phyloP scores from a whole-genome alignment of 2,888 invertebrate genomes.

The Rhagophthalmus giganteus region DNA sequence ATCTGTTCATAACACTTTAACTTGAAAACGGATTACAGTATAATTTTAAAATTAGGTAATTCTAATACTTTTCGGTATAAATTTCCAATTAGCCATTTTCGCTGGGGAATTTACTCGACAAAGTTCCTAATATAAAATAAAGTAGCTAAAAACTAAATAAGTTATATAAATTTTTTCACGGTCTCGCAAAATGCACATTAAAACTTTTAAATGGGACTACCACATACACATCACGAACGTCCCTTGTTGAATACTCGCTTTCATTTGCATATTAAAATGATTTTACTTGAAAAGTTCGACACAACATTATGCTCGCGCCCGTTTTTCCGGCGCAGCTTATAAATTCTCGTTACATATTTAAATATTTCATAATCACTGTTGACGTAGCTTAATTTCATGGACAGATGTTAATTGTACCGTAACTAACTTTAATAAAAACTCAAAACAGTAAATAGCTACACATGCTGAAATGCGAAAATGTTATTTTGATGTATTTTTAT shows the following conservation, averaged over 20 bases:
- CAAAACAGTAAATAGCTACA: too few relatives aligned
- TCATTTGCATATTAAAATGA: conserved; percentile 39
- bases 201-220: conserved; percentile 37
- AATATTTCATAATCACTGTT: too few relatives aligned
- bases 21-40: too few relatives aligned
- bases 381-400: too few relatives aligned
- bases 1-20: too few relatives aligned
- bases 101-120: conserved; percentile 24
- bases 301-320: conserved; percentile 16
- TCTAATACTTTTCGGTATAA: conserved; percentile 21
- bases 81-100: conserved; percentile 23
- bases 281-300: conserved; percentile 31
- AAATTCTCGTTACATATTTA: conserved; percentile 2
- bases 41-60: conserved; percentile 27
- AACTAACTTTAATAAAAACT: too few relatives aligned
- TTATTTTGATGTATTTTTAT: too few relatives aligned
- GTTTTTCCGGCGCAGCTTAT: conserved; percentile 19
- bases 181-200: conserved; percentile 37
- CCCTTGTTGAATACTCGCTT: conserved; percentile 37
- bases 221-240: conserved; percentile 34
- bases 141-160: conserved; percentile 34
- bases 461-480: too few relatives aligned
- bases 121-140: conserved; percentile 28
- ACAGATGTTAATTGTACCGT: too few relatives aligned
- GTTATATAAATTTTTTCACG: conserved; percentile 37